Conservation (phyloP, 37 sponge, comb jelly and placozoan species). For the Eunapius fragilis region DNA sequence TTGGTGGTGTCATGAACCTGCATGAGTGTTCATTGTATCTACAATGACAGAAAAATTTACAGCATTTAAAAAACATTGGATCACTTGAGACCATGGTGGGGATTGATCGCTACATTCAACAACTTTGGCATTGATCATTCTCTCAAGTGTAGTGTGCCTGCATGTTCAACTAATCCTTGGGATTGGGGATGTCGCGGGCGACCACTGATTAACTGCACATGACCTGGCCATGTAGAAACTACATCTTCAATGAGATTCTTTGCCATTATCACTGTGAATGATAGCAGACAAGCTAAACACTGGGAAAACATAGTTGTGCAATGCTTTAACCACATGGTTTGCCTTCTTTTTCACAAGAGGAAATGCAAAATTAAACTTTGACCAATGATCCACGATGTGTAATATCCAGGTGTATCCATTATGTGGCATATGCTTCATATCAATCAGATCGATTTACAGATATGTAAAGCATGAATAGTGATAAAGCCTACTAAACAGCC, state of each 20-base stretch:
- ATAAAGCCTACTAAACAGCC: too few species aligned
- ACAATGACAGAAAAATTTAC: background rate
- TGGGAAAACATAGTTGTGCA: slow-evolving; percentile 17
- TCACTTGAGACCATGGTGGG: too few species aligned
- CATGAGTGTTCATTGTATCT: slow-evolving; percentile 52
- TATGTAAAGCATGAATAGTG: too few species aligned
- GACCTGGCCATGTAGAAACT: slow-evolving; percentile 8
- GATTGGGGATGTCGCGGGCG: slow-evolving; percentile 20
- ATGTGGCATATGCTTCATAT: slow-evolving; percentile 26
- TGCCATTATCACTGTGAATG: slow-evolving; percentile 20
- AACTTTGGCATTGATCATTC: slow-evolving; percentile 19
- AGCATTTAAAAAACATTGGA: too few species aligned
- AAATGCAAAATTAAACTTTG: slow-evolving; percentile 39
- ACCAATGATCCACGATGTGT: slow-evolving; percentile 26
- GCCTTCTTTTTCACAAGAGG: slow-evolving; percentile 3
- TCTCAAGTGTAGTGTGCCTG: slow-evolving; percentile 22
- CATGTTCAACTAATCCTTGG: slow-evolving; percentile 34
- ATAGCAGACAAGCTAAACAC: slow-evolving; percentile 7
- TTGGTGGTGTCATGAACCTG: too few species aligned
- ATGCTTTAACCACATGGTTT: background rate
- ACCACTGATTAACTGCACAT: slow-evolving; percentile 33
- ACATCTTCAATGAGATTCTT: slow-evolving; percentile 27
- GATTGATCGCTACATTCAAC: background rate
- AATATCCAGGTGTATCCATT: slow-evolving; percentile 18
- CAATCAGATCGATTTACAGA: slow-evolving; percentile 24